Conservation (phyloP, 2,797 vertebrate species). For the Hypotaenidia okinawae region DNA sequence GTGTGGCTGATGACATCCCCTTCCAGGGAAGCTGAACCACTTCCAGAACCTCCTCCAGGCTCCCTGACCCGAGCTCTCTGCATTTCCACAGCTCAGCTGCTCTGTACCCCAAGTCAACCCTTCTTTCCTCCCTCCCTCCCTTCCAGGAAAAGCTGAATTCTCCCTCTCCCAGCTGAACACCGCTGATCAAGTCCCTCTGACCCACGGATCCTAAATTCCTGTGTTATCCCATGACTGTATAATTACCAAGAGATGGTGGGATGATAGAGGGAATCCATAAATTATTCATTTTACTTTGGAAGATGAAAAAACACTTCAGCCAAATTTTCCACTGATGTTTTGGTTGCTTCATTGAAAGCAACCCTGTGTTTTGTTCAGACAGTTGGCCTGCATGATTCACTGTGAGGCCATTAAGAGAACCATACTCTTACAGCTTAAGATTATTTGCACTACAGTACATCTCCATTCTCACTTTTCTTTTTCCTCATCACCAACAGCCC, state of each 20-base stretch:
- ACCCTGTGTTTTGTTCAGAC: conserved; percentile 27
- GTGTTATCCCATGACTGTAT: background rate
- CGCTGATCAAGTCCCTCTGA: background rate
- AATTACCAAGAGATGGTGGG: background rate
- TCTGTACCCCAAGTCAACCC: background rate
- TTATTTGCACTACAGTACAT: background rate
- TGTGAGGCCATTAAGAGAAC: background rate
- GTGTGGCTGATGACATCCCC: background rate
- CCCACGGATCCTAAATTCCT: background rate
- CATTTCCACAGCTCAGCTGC: background rate
- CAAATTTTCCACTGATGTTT: conserved; percentile 39
- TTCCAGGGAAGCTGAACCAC: background rate
- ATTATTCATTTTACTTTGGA: background rate
- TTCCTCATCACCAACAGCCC: background rate
- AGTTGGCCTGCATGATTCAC: conserved; percentile 42
- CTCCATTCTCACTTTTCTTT: background rate
- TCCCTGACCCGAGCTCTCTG: background rate
- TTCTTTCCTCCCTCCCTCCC: background rate
- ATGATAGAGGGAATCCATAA: background rate
- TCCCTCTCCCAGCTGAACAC: background rate
- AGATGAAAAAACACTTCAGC: conserved; percentile 26
- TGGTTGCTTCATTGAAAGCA: conserved; percentile 37
- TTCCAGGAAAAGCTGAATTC: background rate
- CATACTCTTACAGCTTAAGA: background rate
- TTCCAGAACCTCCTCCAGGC: background rate